These are phyloP conservation scores for Campoplex nolae DNA, from an alignment of 2,888 invertebrate species.

Conservation along the genomic window DNA sequence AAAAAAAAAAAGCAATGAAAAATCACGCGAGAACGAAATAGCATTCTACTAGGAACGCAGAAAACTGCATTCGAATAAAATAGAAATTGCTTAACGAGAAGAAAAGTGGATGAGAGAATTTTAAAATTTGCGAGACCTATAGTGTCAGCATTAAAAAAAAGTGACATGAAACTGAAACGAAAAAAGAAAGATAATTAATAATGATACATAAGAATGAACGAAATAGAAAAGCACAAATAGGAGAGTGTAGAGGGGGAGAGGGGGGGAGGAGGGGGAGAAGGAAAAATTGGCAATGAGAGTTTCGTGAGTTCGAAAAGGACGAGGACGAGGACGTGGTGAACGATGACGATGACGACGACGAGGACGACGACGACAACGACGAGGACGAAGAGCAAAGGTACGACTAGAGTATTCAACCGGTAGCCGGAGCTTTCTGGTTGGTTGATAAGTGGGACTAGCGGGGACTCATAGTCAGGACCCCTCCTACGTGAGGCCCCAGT, in stretches of 20 bases:
- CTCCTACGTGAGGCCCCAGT: constrained; percentile 83
- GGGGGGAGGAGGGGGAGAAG: constrained; percentile 44
- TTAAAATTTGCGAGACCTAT: background rate
- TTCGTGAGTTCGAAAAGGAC: constrained; percentile 48
- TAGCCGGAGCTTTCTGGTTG: constrained; percentile 81
- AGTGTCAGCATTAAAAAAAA: background rate
- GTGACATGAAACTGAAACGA: background rate
- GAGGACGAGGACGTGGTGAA: constrained; percentile 32
- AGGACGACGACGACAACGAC: constrained; percentile 72
- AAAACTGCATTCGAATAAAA: background rate
- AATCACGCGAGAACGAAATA: background rate
- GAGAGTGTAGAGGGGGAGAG: background rate
- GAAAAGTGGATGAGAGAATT: background rate
- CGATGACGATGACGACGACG: constrained; percentile 71
- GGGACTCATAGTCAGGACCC: constrained; percentile 84
- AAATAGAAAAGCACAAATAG: constrained; percentile 11
- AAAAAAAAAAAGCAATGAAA: background rate
- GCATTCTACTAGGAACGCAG: background rate
- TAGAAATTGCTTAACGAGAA: background rate
- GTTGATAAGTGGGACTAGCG: constrained; percentile 84
- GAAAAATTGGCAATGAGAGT: constrained; percentile 54
- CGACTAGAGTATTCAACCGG: constrained; percentile 81
- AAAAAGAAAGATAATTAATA: background rate
- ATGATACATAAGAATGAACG: background rate
- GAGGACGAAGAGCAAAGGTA: constrained; percentile 75